Conservation (phyloP, 2,113 vertebrate species). For the Oryzias javanicus region DNA sequence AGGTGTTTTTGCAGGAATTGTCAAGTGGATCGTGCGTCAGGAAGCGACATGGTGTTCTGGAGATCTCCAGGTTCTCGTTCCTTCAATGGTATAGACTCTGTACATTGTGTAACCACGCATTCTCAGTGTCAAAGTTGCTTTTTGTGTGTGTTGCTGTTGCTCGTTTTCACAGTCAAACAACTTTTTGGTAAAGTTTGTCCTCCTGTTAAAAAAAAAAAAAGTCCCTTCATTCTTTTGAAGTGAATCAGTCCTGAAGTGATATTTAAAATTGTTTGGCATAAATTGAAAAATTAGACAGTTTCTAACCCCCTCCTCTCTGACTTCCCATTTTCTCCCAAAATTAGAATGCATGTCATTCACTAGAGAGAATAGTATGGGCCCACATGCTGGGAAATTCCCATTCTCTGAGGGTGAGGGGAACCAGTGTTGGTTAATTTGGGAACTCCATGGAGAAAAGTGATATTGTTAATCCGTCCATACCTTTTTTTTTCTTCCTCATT, state of each 20-base stretch:
- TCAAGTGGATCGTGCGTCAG: background rate
- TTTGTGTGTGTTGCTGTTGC: constrained; percentile 16
- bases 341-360: constrained; percentile 77
- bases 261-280: too few species aligned
- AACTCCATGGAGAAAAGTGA: constrained; percentile 37
- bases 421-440: constrained; percentile 61
- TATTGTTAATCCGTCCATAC: constrained; percentile 28
- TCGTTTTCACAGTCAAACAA: background rate
- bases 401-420: constrained; percentile 64
- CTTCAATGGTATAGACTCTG: constrained; percentile 45
- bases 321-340: constrained; percentile 63
- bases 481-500: constrained; percentile 6
- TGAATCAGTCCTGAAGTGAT: too few species aligned
- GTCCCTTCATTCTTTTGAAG: too few species aligned
- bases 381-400: constrained; percentile 75
- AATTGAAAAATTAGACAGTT: background rate
- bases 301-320: background rate
- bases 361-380: constrained; percentile 68
- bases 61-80: constrained; percentile 17
- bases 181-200: constrained; percentile 25
- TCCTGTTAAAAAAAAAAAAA: too few species aligned
- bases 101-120: constrained; percentile 61
- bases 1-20: constrained; percentile 17
- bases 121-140: constrained; percentile 44
- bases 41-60: constrained; percentile 12